Conservation (phyloP, 2,797 vertebrate genomes). For the Hipposideros larvatus region DNA sequence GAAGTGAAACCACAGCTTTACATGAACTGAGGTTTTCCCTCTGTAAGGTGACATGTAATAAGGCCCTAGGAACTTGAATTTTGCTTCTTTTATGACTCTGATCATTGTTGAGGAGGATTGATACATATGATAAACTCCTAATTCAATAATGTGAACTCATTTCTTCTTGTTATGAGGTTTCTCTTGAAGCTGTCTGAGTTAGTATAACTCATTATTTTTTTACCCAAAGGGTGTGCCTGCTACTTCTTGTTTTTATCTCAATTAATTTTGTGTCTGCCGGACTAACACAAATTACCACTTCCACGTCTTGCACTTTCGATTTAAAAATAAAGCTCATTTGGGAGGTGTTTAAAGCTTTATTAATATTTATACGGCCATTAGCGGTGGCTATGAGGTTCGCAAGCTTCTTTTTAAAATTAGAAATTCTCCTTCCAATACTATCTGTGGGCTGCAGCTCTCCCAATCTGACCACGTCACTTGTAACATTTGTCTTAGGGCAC, state of each 20-base stretch:
- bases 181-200: conserved; percentile 51
- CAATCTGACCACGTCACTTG: conserved; percentile 61
- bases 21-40: not conserved
- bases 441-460: conserved; percentile 7
- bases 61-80: not conserved
- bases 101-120: not conserved
- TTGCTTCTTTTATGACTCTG: not conserved
- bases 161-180: conserved; percentile 55
- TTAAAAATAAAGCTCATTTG: conserved; percentile 83
- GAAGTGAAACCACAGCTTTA: not conserved
- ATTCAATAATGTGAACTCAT: conserved; percentile 29
- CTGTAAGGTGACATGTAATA: not conserved
- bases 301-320: conserved; percentile 79
- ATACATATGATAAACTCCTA: not conserved
- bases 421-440: conserved; percentile 43
- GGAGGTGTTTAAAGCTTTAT: conserved; percentile 82
- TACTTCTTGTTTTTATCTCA: conserved; percentile 80
- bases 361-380: conserved; percentile 75
- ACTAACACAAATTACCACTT: conserved; percentile 82
- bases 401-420: conserved; percentile 68
- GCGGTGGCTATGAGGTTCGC: conserved; percentile 30
- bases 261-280: conserved; percentile 80
- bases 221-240: conserved; percentile 75
- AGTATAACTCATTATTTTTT: conserved; percentile 62
- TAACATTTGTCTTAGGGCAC: conserved; percentile 61